Base-by-base conservation (phyloP, 2,888 invertebrate species). In the Dicycla oo region DNA sequence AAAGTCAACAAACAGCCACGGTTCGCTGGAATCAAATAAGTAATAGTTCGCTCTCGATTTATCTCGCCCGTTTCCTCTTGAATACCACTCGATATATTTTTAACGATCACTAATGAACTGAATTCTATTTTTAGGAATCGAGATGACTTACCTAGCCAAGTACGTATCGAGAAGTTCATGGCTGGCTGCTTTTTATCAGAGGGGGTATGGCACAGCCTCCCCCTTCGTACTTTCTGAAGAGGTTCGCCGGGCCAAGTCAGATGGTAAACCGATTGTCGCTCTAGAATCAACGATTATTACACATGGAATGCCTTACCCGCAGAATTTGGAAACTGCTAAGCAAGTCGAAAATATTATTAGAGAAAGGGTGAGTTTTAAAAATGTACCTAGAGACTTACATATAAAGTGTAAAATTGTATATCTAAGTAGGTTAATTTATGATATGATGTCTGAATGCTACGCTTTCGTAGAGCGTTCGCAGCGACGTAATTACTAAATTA, bases 271-370 rank as follows among this genome's bases (percentile, higher is more conserved):
- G 13, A 97, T 99, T 75, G 99, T 99, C 26, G 99, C 99, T 3
- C 95, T 99, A 83, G 99, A 99, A 96, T 99, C 99, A 11, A 99
- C 99, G 1, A 99, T 99, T 79, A 98, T 99, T 76, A 99, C 99
- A 1, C 99, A 99, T 94, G 99, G 99, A 56, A 98, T 99, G 98
- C 99, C 99, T 0, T 98, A 97, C 93, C 99, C 99, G 0, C 96
- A 98, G 66, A 99, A 99, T 94, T 94, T 99, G 63, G 96, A 98
- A 83, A 99, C 99, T 47, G 99, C 99, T 7, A 75, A 97, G 54
- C 96, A 97, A 89, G 98, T 99, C 1, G 99, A 99, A 93, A 94
- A 97, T 66, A 97, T 98, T 75, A 97, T 99, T 34, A 96, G 97
- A 86, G 89, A 96, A 80, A 96, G 97, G 94, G 98, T 98, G 92